Evolutionary conservation across 2,797 vertebrate species (phyloP).

Genomic region (Oreochromis grahami): DNA sequence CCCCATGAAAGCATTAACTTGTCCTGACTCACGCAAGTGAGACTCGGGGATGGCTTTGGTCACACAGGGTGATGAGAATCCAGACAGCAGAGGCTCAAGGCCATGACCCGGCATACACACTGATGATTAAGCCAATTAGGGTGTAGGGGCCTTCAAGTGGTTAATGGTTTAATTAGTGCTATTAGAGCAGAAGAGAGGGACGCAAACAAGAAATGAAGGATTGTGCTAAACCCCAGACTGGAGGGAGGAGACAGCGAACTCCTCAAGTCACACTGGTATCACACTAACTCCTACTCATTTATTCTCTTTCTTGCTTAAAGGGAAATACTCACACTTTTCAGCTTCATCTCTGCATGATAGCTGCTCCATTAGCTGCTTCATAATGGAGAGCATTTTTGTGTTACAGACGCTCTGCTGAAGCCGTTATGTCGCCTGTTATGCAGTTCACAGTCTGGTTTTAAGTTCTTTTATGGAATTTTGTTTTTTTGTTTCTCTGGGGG

Average conservation of each 20-base stretch:
- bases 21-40: constrained; percentile 37
- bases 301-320: not conserved
- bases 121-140: constrained; percentile 62
- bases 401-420: not conserved
- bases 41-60: constrained; percentile 17
- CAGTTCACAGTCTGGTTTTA: not conserved
- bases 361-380: not conserved
- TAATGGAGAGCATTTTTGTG: not conserved
- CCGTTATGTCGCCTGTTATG: not conserved
- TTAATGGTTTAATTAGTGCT: constrained; percentile 76
- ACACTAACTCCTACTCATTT: constrained; percentile 3
- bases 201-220: constrained; percentile 36
- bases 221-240: constrained; percentile 32
- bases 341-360: not conserved
- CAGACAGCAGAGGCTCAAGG: constrained; percentile 3
- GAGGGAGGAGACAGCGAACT: not conserved
- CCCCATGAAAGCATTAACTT: constrained; percentile 42
- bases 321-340: not conserved
- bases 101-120: constrained; percentile 36
- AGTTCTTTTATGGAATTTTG: not conserved
- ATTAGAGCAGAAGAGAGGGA: constrained; percentile 53
- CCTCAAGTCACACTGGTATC: not conserved
- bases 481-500: not conserved
- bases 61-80: constrained; percentile 30
- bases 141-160: constrained; percentile 58